A percentile compares a stretch with the other conserved stretches of the same genome.
phyloP scores from a whole-genome alignment of 1,140 invertebrate species.

The Drosophila chauvacae region DNA sequence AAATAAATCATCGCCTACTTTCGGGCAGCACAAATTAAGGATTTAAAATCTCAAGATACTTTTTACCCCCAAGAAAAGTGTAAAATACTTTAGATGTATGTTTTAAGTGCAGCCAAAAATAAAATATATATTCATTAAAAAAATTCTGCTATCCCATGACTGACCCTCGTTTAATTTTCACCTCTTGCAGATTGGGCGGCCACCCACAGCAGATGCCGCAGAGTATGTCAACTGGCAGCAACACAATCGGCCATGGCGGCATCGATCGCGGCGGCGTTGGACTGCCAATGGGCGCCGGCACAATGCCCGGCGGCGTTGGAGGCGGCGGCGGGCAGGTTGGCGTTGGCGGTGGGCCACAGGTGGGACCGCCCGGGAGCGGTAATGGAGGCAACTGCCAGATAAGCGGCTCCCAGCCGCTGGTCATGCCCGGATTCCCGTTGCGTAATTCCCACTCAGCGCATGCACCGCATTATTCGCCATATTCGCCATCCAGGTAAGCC shows the following conservation, averaged over 20 bases:
- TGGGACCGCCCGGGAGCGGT: conserved; percentile 68
- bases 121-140: not conserved
- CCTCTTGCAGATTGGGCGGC: conserved; percentile 72
- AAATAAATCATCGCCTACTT: not conserved
- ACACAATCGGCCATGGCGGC: conserved; percentile 82
- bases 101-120: conserved; percentile 7
- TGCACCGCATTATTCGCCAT: conserved; percentile 91
- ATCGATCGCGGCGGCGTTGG: conserved; percentile 79
- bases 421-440: conserved; percentile 92
- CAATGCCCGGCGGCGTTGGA: conserved; percentile 66
- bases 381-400: conserved; percentile 85
- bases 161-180: conserved; percentile 5
- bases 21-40: not conserved
- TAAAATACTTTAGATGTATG: not conserved
- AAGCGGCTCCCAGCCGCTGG: conserved; percentile 88
- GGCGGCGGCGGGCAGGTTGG: conserved; percentile 48
- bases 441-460: conserved; percentile 89
- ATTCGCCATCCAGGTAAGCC: conserved; percentile 91
- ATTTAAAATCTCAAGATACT: not conserved
- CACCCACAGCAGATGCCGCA: conserved; percentile 84
- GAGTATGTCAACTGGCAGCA: conserved; percentile 85
- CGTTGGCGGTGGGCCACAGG: conserved; percentile 27
- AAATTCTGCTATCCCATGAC: not conserved
- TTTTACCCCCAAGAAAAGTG: no score
- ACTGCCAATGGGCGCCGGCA: conserved; percentile 72